Evolutionary conservation across 2,888 invertebrate genomes (phyloP), one percentile per base, ranked within the genome.

Genomic region (Halictus quadricinctus): DNA sequence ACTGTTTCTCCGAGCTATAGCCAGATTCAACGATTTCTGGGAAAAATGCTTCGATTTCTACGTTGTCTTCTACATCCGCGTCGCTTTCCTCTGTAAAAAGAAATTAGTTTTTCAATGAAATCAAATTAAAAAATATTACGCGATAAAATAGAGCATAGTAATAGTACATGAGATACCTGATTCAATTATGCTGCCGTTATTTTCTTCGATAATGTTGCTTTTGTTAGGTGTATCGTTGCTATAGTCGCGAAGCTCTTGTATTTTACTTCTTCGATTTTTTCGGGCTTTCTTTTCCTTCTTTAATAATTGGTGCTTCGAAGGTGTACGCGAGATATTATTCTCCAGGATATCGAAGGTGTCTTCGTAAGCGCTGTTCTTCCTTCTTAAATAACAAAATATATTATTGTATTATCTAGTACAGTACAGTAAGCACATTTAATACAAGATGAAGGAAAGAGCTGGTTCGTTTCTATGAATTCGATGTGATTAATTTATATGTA

Each of bases 11-110:
- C 8, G 96, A 97, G 94, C 96, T 96, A 91, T 97, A 97, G 0
- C 96, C 97, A 0, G 97, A 97, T 92, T 97, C 97, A 92, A 96
- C 95, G 90, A 95, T 95, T 95, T 87, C 95, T 94, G 73, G 95
- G 94, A 21, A 95, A 94, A 91, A 95, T 41, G 87, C 87, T 80
- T 93, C 93, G 4, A 90, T 96, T 87, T 97, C 96, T 1, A 96
- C 94, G 92, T 97, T 97, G 92, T 97, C 97, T 94, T 98, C 98
- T 0, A 97, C 96, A 92, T 98, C 98, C 0, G 97, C 97, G 92
- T 97, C 97, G 1, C 97, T 97, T 92, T 97, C 96, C 88, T 96
- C 96, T n/a, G 96, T 29, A 76, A 78, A 82, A 18, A 70, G 72
- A 73, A n/a, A 21, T 21, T 15, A 54, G 48, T 15, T 60, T 36